Evolutionary conservation across 2,888 invertebrate species (phyloP).

Genomic region (Pseudococcus longispinus): DNA sequence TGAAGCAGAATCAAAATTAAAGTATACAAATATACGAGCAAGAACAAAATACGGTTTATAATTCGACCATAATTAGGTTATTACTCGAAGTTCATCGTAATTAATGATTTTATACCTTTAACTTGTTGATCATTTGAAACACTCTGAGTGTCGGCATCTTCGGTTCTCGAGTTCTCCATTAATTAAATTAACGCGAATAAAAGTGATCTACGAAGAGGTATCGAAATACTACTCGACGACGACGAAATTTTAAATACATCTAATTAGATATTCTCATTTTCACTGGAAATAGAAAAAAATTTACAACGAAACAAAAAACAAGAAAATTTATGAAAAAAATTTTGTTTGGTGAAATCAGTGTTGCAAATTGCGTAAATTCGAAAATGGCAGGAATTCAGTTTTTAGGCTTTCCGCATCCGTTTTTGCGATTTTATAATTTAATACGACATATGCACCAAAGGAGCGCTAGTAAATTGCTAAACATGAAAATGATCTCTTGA

Average conservation of each 20-base stretch:
- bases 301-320: slow-evolving; percentile 3
- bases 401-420: neutral
- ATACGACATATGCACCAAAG: neutral
- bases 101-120: neutral
- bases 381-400: neutral
- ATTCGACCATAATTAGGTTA: neutral
- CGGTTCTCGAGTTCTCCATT: neutral
- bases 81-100: neutral
- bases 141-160: slow-evolving; percentile 9
- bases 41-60: neutral
- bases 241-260: neutral
- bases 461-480: neutral
- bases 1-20: neutral
- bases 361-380: neutral
- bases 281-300: neutral
- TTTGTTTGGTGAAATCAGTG: neutral
- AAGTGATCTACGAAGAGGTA: neutral
- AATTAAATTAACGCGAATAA: neutral
- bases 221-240: neutral
- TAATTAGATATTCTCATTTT: neutral
- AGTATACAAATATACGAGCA: neutral
- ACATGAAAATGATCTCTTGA: neutral
- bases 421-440: neutral
- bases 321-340: neutral
- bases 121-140: slow-evolving; percentile 35